A percentile compares a stretch with the other conserved stretches of the same genome.
Evolutionary conservation across 2,888 invertebrate species (phyloP).

Genomic region (Gryllus longicercus): DNA sequence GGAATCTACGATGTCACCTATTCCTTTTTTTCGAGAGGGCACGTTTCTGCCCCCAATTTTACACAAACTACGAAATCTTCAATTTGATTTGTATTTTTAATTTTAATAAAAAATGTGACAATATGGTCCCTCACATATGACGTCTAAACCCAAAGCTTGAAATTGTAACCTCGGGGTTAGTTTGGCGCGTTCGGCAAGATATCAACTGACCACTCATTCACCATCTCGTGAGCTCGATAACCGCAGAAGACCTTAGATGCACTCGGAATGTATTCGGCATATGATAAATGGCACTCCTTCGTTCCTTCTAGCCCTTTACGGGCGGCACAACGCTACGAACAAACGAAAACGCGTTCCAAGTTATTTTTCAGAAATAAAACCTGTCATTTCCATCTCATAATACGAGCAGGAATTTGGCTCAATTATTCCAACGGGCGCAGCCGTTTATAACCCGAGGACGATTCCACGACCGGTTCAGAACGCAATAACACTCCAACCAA

Average conservation of each 20-base stretch:
- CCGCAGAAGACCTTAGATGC: not conserved
- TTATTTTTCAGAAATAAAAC: slow-evolving; percentile 17
- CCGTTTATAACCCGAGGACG: not conserved
- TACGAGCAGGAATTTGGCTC: slow-evolving; percentile 1
- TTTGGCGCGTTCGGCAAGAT: not conserved
- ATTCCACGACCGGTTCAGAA: not conserved
- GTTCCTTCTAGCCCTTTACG: not conserved
- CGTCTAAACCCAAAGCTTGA: no score
- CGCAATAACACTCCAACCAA: not conserved
- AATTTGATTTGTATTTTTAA: no score
- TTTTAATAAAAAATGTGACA: no score
- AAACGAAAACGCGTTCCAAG: not conserved
- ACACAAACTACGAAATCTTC: no score
- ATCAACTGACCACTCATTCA: not conserved
- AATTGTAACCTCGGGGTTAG: no score
- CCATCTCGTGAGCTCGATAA: not conserved
- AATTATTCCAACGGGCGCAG: not conserved
- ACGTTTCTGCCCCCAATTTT: no score
- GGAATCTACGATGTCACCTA: no score
- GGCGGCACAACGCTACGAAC: not conserved
- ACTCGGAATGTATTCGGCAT: slow-evolving; percentile 4
- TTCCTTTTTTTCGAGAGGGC: no score
- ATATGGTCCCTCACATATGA: no score
- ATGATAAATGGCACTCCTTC: slow-evolving; percentile 2
- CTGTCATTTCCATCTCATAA: slow-evolving; percentile 10